Base-by-base conservation (phyloP, 2,797 vertebrate genomes). In the Hafferia zeledoni region DNA sequence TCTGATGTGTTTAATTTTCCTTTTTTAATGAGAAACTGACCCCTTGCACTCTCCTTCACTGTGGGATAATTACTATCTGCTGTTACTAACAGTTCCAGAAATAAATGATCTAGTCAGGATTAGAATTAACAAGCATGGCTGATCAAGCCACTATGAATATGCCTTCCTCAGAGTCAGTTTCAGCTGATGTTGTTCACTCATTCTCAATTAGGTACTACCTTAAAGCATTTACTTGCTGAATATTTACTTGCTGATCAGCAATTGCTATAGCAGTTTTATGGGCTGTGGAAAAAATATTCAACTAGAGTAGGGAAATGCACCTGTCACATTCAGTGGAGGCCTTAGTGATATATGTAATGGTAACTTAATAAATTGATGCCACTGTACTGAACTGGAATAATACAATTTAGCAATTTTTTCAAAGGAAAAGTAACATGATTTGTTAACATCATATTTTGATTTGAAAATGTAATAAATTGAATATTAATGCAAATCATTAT, bases 51-150 rank as follows among this genome's bases (percentile, higher is more conserved):
- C 35, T 87, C 56, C 67, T 94, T 86, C 53, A 80, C 90, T 87
- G 89, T 74, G 82, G 80, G 86, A 90, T 97, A 97, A 97, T 97
- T 95, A 72, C 68, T 93, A 74, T 95, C 91, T 94, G 78, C 84
- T 93, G 56, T 94, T 96, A 85, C 83, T 91, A 95, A 94, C 68
- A 94, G 71, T 93, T 95, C 57, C 72, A 93, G 85, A 94, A 96
- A 96, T 87, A 97, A 96, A 95, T 75, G 46, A 72, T 94, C 88
- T 81, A 69, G 72, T 91, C 60, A 72, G 75, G 84, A 90, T 72
- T 89, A 93, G 83, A 96, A 96, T 94, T 95, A 96, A 89, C 84
- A 95, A 94, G 93, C 68, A 93, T 14, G 28, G 56, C 35, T 94
- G 87, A 95, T 87, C 63, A 77, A 95, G 67, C 28, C 74, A n/a